Evolutionary conservation across 53 echinoderm and acorn worm species (phyloP).

Genomic region (Zoroaster sp.): DNA sequence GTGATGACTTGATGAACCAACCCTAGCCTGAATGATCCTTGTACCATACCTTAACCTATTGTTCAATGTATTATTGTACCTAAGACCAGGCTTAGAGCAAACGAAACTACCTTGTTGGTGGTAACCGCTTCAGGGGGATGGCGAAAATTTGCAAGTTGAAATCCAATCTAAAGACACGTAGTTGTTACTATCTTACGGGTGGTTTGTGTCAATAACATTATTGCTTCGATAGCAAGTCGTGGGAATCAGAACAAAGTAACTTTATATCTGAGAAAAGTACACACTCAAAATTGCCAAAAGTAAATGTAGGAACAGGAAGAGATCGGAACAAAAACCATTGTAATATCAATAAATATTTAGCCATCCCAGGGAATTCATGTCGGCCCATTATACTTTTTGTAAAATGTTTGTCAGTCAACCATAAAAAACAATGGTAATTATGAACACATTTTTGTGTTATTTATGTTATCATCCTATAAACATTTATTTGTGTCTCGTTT

Average conservation of each 20-base stretch:
- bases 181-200: constrained; percentile 48
- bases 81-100: neutral
- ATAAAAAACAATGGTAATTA: too few species aligned
- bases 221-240: constrained; percentile 33
- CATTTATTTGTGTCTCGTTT: too few species aligned
- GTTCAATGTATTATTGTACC: neutral
- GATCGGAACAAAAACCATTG: too few species aligned
- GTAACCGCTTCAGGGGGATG: constrained; percentile 6
- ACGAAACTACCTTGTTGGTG: constrained; percentile 30
- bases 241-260: constrained; percentile 42
- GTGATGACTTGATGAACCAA: constrained; percentile 34
- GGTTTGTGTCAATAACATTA: constrained; percentile 55
- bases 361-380: too few species aligned
- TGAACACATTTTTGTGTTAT: too few species aligned
- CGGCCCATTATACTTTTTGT: too few species aligned
- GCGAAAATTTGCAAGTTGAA: constrained; percentile 26
- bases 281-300: too few species aligned
- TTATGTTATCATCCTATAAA: too few species aligned
- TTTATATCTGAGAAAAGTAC: too few species aligned
- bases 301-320: too few species aligned
- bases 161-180: constrained; percentile 49
- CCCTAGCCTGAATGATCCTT: constrained; percentile 4
- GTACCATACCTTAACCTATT: neutral
- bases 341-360: too few species aligned
- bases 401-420: too few species aligned